phyloP scores from a whole-genome alignment of 2,888 invertebrate genomes.

The Amiota mariae region DNA sequence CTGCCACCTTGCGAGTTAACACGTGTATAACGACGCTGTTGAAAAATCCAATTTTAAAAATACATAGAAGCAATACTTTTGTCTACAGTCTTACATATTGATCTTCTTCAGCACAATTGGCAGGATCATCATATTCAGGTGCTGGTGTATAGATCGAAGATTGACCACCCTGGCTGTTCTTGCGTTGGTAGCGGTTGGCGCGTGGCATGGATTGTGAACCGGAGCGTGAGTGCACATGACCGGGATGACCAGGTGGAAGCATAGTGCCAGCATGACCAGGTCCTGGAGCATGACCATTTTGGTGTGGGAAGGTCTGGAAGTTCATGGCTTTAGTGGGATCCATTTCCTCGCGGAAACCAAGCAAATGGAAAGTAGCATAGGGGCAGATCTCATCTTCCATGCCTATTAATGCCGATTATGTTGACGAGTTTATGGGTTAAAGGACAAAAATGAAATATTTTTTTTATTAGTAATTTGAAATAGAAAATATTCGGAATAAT shows the following conservation, averaged over 20 bases:
- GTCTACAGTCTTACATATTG: slow-evolving; percentile 80
- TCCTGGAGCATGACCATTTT: slow-evolving; percentile 77
- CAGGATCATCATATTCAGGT: slow-evolving; percentile 94
- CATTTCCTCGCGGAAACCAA: slow-evolving; percentile 96
- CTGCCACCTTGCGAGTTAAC: slow-evolving; percentile 79
- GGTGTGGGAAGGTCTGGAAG: slow-evolving; percentile 91
- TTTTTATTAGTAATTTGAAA: slow-evolving; percentile 3
- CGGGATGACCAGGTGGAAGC: slow-evolving; percentile 85
- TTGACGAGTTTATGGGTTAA: background rate
- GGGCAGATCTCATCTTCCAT: slow-evolving; percentile 98
- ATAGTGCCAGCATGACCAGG: slow-evolving; percentile 87
- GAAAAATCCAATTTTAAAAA: background rate
- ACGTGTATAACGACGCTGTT: slow-evolving; percentile 82
- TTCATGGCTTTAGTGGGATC: slow-evolving; percentile 92
- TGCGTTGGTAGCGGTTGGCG: slow-evolving; percentile 82
- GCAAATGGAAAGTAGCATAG: slow-evolving; percentile 95
- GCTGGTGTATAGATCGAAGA: slow-evolving; percentile 88
- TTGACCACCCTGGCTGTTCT: slow-evolving; percentile 86
- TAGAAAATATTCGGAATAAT: background rate
- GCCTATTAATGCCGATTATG: slow-evolving; percentile 74
- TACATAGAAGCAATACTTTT: background rate
- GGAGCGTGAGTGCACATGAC: slow-evolving; percentile 86
- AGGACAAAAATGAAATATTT: background rate
- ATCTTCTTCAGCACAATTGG: slow-evolving; percentile 93
- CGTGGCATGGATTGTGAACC: slow-evolving; percentile 92